A percentile compares a stretch with the other conserved stretches of the same genome.
phyloP scores from a whole-genome alignment of 1,140 invertebrate species.

The Drosophila nigromelanica region DNA sequence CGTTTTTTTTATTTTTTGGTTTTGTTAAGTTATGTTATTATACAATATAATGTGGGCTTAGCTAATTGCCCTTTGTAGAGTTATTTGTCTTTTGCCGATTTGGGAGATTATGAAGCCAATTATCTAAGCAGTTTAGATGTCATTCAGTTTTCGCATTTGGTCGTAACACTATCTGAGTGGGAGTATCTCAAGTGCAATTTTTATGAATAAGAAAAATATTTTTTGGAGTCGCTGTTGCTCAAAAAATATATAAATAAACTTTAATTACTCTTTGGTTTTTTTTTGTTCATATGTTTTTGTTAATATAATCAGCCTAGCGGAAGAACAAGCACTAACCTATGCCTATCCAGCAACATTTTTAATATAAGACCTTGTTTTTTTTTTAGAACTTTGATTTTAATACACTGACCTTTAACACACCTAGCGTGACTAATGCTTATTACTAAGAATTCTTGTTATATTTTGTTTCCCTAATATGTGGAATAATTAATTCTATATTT shows the following conservation, averaged over 20 bases:
- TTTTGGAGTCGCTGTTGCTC: too few relatives aligned
- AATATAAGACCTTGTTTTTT: not conserved
- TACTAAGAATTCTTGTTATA: not conserved
- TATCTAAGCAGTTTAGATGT: conserved; percentile 6
- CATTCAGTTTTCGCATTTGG: not conserved
- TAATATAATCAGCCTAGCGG: not conserved
- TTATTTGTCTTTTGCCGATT: conserved; percentile 19
- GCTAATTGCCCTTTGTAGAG: conserved; percentile 1
- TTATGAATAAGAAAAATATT: not conserved
- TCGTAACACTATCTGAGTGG: not conserved
- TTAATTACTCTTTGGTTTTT: too few relatives aligned
- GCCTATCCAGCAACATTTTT: not conserved
- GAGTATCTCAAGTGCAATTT: not conserved
- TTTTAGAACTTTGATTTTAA: conserved; percentile 6
- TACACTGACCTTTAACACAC: not conserved
- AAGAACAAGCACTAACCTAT: not conserved
- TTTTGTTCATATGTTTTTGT: not conserved
- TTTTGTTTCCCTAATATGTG: not conserved
- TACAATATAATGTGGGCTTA: conserved; percentile 21
- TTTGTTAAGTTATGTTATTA: conserved; percentile 20
- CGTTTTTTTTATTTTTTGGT: not conserved
- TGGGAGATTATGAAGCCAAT: conserved; percentile 10
- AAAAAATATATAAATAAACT: too few relatives aligned
- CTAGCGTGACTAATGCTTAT: conserved; percentile 2
- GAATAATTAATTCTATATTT: not conserved